Evolutionary conservation across 1,140 invertebrate genomes (phyloP).

Genomic region (Eumaeus atala): DNA sequence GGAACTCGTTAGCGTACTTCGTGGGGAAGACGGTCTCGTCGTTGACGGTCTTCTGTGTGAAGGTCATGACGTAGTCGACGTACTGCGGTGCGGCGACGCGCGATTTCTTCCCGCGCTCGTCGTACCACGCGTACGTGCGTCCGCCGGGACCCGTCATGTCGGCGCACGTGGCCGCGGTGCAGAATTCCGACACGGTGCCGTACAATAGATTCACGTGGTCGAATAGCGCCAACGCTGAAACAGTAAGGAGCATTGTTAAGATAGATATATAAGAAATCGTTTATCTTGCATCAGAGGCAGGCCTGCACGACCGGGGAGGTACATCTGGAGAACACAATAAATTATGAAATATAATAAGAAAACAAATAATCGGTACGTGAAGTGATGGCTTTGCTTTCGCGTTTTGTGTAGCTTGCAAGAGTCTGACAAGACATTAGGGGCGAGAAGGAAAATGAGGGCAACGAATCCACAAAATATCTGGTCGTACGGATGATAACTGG

Average conservation of each 20-base stretch:
- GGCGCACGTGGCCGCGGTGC: constrained; percentile 93
- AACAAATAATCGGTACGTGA: too few relatives aligned
- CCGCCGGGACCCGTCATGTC: constrained; percentile 96
- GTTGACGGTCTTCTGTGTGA: constrained; percentile 96
- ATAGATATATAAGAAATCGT: too few relatives aligned
- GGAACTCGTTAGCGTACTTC: constrained; percentile 98
- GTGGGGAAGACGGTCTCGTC: constrained; percentile 98
- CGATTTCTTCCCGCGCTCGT: constrained; percentile 98
- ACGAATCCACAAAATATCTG: too few relatives aligned
- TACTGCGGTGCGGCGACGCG: constrained; percentile 97
- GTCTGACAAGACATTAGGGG: too few relatives aligned
- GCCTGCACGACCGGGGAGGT: too few relatives aligned
- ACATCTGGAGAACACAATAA: too few relatives aligned
- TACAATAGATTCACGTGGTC: constrained; percentile 98
- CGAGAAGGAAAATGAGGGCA: too few relatives aligned
- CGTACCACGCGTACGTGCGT: constrained; percentile 98
- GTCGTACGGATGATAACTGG: too few relatives aligned
- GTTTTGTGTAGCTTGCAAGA: too few relatives aligned
- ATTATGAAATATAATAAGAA: too few relatives aligned
- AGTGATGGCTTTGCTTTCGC: too few relatives aligned
- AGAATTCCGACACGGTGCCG: constrained; percentile 98
- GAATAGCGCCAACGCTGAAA: constrained; percentile 96
- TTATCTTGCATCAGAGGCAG: too few relatives aligned
- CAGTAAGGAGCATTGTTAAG: not conserved
- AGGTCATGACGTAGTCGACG: constrained; percentile 99